A percentile compares a stretch with the other conserved stretches of the same genome.
phyloP scores from a whole-genome alignment of 2,797 vertebrate species.

The Pelobates cultripes region DNA sequence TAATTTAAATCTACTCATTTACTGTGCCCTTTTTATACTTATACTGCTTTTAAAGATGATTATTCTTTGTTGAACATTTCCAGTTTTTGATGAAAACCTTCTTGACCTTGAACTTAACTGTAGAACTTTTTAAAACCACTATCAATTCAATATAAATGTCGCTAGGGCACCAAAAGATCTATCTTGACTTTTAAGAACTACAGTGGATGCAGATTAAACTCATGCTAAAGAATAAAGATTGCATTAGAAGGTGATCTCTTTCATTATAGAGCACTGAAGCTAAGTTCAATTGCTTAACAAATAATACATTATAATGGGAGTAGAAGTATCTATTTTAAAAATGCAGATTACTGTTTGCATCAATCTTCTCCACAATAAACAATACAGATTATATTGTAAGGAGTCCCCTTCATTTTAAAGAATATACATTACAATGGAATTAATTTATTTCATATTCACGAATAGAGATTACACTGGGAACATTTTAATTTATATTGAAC shows the following conservation, averaged over 20 bases:
- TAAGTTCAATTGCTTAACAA: too few species aligned
- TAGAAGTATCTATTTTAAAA: background rate
- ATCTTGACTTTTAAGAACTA: background rate
- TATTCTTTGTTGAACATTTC: background rate
- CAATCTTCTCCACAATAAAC: background rate
- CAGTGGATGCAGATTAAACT: background rate
- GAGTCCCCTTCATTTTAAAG: background rate
- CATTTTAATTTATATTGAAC: too few species aligned
- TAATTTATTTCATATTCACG: background rate
- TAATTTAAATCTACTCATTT: background rate
- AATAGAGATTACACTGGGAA: background rate
- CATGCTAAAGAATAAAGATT: background rate
- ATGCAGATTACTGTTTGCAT: background rate
- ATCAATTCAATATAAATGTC: conserved; percentile 13
- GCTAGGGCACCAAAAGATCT: background rate
- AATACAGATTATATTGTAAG: background rate
- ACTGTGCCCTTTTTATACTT: too few species aligned
- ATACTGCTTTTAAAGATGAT: too few species aligned
- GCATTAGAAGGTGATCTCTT: background rate
- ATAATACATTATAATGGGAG: too few species aligned
- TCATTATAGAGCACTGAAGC: too few species aligned
- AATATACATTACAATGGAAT: background rate
- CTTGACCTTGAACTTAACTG: conserved; percentile 15
- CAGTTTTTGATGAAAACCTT: background rate
- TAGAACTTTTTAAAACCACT: background rate